Evolutionary conservation across 1,140 invertebrate species (phyloP).

Genomic region (Ericerus pela): DNA sequence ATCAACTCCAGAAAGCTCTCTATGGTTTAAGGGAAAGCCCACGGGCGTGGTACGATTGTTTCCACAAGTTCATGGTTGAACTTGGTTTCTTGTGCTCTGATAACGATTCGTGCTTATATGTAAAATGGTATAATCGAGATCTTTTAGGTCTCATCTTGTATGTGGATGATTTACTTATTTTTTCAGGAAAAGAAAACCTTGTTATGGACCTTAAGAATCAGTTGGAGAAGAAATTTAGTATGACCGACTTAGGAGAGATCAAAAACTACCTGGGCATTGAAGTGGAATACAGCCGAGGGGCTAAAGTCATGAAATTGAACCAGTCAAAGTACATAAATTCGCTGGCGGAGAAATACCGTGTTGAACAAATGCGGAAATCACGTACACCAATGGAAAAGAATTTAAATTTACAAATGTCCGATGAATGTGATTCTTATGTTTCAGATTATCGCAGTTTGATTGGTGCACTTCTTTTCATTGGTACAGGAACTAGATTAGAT

Average conservation of each 20-base stretch:
- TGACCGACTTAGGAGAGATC: background rate
- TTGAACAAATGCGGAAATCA: no score
- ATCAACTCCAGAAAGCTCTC: slow-evolving; percentile 28
- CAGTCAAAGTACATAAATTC: slow-evolving; percentile 9
- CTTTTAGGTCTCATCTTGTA: background rate
- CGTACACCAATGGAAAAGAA: no score
- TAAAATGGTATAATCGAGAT: background rate
- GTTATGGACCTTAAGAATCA: slow-evolving; percentile 1
- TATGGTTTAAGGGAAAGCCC: slow-evolving; percentile 33
- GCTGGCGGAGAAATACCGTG: no score
- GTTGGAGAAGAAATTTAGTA: slow-evolving; percentile 14
- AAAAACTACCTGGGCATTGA: slow-evolving; percentile 6
- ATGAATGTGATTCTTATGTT: no score
- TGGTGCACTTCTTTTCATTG: no score
- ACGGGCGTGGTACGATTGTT: slow-evolving; percentile 24
- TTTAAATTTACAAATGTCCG: no score
- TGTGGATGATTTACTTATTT: slow-evolving; percentile 16
- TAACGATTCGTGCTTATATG: background rate
- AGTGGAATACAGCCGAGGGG: no score
- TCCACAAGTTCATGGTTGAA: slow-evolving; percentile 4
- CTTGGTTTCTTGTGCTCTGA: background rate
- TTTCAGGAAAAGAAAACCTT: background rate
- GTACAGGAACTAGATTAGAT: no score
- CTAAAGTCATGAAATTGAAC: background rate
- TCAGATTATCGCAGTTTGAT: no score